phyloP scores from a whole-genome alignment of 2,888 invertebrate species.

The Prionchulus punctatus region DNA sequence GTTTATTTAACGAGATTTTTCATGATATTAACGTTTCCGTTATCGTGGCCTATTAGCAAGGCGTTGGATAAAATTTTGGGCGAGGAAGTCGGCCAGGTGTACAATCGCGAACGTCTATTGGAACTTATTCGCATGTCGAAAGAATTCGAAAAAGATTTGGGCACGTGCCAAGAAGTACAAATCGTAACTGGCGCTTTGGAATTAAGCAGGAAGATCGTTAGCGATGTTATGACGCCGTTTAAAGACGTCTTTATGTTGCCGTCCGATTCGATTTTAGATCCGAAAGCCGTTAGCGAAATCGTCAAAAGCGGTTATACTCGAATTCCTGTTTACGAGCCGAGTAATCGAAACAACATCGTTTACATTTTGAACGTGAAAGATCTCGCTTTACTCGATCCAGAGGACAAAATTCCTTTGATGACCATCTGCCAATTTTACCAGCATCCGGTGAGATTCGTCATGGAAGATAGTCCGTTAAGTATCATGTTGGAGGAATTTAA shows the following conservation, averaged over 20 bases:
- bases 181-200: slow-evolving; percentile 51
- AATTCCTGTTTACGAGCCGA: slow-evolving; percentile 71
- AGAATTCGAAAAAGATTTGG: background rate
- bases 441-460: slow-evolving; percentile 85
- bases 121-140: slow-evolving; percentile 61
- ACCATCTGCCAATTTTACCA: slow-evolving; percentile 68
- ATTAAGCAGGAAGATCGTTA: slow-evolving; percentile 75
- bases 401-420: slow-evolving; percentile 81
- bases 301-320: slow-evolving; percentile 77
- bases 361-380: slow-evolving; percentile 92
- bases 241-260: slow-evolving; percentile 93
- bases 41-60: slow-evolving; percentile 63
- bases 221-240: slow-evolving; percentile 85
- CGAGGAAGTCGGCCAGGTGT: slow-evolving; percentile 82
- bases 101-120: slow-evolving; percentile 83
- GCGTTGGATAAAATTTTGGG: slow-evolving; percentile 72
- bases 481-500: slow-evolving; percentile 92
- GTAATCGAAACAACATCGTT: slow-evolving; percentile 50
- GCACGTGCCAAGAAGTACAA: slow-evolving; percentile 7
- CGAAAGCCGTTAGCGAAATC: slow-evolving; percentile 89
- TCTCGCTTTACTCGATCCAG: slow-evolving; percentile 91
- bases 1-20: slow-evolving; percentile 77
- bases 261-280: slow-evolving; percentile 63
- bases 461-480: slow-evolving; percentile 83
- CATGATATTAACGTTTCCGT: slow-evolving; percentile 79